phyloP scores from a whole-genome alignment of 2,113 vertebrate genomes.

The Synchiropus splendidus region DNA sequence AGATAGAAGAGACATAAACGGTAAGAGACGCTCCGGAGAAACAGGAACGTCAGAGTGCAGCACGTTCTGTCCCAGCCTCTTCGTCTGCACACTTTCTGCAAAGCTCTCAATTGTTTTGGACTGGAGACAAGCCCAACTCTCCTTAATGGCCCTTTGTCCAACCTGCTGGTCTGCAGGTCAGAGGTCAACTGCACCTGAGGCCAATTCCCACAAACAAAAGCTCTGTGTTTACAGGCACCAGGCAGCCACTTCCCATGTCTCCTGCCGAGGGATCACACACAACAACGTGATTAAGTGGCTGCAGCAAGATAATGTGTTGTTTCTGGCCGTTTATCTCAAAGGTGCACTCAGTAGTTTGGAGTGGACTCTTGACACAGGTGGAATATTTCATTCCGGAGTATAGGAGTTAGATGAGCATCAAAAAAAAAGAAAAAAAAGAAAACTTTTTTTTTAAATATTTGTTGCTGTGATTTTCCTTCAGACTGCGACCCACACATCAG shows the following conservation, averaged over 20 bases:
- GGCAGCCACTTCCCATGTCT: constrained; percentile 57
- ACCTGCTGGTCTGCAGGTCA: constrained; percentile 63
- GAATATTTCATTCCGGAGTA: too few species aligned
- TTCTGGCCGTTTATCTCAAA: not conserved
- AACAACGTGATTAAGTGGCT: constrained; percentile 8
- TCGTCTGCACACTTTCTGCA: constrained; percentile 24
- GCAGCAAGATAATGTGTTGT: not conserved
- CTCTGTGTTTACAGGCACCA: constrained; percentile 53
- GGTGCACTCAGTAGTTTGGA: too few species aligned
- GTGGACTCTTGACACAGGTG: too few species aligned
- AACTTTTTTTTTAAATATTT: too few species aligned
- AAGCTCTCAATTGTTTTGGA: constrained; percentile 7
- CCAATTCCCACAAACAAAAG: constrained; percentile 68
- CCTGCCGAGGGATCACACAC: constrained; percentile 6
- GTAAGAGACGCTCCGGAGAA: not conserved
- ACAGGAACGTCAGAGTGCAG: too few species aligned
- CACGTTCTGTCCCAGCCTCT: constrained; percentile 8
- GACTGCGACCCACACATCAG: too few species aligned
- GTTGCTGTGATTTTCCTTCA: too few species aligned
- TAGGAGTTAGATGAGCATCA: too few species aligned
- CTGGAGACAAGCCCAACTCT: constrained; percentile 42
- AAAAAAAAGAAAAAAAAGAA: too few species aligned
- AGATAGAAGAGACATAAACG: constrained; percentile 9
- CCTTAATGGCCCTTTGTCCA: constrained; percentile 69
- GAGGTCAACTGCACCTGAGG: constrained; percentile 72